These are phyloP conservation scores for Andrena cerasifolii DNA, from an alignment of 1,140 invertebrate genomes.

Conservation along the genomic window DNA sequence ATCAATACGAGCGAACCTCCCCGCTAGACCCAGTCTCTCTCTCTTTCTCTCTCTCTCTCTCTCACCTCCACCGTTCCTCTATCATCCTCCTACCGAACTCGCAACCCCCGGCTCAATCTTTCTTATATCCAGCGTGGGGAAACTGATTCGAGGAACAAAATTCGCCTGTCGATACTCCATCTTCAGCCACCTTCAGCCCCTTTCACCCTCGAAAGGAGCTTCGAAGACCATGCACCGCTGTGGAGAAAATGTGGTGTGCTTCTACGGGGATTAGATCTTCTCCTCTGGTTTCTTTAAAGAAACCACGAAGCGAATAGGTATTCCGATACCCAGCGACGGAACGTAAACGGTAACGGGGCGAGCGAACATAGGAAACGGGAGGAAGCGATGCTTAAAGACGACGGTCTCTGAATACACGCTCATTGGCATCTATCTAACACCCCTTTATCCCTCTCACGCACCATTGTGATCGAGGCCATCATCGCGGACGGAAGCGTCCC, in stretches of 20 bases:
- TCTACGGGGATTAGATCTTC: neutral
- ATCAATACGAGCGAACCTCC: conserved; percentile 77
- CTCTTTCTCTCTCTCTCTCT: conserved; percentile 50
- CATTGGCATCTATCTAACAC: conserved; percentile 43
- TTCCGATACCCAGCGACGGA: neutral
- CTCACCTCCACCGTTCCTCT: conserved; percentile 26
- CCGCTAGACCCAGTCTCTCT: conserved; percentile 57
- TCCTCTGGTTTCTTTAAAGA: neutral
- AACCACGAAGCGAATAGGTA: neutral
- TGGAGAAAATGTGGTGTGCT: neutral
- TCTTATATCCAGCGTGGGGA: conserved; percentile 38
- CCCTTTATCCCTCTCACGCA: conserved; percentile 62
- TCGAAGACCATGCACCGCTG: too few species aligned
- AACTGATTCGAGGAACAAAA: too few species aligned
- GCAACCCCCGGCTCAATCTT: conserved; percentile 52
- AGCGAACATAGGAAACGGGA: conserved; percentile 19
- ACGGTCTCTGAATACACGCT: conserved; percentile 10
- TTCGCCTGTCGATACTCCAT: too few species aligned
- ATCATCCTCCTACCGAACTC: conserved; percentile 25
- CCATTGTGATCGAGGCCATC: conserved; percentile 65
- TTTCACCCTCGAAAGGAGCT: too few species aligned
- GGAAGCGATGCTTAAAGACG: conserved; percentile 26
- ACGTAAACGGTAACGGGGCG: neutral
- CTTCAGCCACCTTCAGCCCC: too few species aligned
- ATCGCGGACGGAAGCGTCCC: conserved; percentile 64